Evolutionary conservation across 2,888 invertebrate genomes (phyloP).

Genomic region (Gnatocerus cornutus): DNA sequence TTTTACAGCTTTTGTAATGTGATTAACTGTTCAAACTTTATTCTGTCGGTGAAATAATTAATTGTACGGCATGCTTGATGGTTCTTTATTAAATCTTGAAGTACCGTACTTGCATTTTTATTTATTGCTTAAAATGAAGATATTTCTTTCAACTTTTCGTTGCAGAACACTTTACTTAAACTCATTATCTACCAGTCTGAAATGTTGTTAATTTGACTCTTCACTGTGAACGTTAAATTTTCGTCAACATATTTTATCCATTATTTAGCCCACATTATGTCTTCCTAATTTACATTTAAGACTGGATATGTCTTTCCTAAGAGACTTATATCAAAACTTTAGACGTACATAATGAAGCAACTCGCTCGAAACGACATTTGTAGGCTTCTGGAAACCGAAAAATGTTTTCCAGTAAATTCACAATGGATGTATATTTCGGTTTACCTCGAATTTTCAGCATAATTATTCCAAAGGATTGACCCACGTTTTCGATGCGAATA

Average conservation of each 20-base stretch:
- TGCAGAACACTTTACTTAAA: neutral
- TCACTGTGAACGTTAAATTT: conserved; percentile 9
- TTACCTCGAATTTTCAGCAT: conserved; percentile 10
- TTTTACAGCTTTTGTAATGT: too few species aligned
- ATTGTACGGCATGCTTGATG: too few species aligned
- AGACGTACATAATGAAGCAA: conserved; percentile 25
- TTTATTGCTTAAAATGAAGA: too few species aligned
- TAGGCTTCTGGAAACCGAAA: conserved; percentile 16
- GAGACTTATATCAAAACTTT: conserved; percentile 41
- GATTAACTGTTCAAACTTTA: too few species aligned
- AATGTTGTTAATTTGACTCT: neutral
- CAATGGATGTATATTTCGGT: conserved; percentile 1
- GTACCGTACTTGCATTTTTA: too few species aligned
- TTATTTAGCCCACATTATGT: conserved; percentile 33
- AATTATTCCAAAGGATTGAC: conserved; percentile 25
- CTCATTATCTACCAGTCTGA: neutral
- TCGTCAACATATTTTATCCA: conserved; percentile 38
- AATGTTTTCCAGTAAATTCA: conserved; percentile 13
- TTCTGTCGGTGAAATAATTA: too few species aligned
- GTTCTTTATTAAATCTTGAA: too few species aligned
- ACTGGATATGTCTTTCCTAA: conserved; percentile 36
- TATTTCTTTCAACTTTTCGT: too few species aligned
- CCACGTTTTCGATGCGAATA: conserved; percentile 5
- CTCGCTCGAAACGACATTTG: conserved; percentile 22
- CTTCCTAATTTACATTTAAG: conserved; percentile 38